Base-by-base conservation (phyloP, 2,113 vertebrate species). In the Lonchura striata region DNA sequence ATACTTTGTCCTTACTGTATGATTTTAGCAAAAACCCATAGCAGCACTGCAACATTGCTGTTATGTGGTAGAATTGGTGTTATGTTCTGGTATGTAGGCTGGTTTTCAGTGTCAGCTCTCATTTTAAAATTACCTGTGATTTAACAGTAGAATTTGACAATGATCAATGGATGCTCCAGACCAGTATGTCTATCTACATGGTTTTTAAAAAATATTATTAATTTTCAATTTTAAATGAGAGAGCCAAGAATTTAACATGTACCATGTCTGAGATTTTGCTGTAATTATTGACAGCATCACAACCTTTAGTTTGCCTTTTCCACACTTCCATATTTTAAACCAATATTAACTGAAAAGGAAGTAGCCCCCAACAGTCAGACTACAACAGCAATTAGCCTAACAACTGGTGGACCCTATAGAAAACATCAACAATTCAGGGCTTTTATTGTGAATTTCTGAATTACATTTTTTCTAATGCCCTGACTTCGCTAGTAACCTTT, bases 61-160 rank as follows among this genome's bases (percentile, higher is more conserved):
- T 10, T 28, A 49, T 1, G 3, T 1, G 7, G 49, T 17, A 46
- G 33, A 47, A 80, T 9, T 2, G 1, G 8, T 39, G 46, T 1
- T 79, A 31, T 24, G 23, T 35, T 88, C 52, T 25, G 27, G 24
- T 61, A 12, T 21, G 8, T 42, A 37, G 12, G 22, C 31, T 63
- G 16, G 28, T 81, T 94, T 90, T 69, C 35, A 83, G 41, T 0
- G 1, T 42, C 31, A 61, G 14, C 30, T 70, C 64, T 52, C 49
- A 71, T 60, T 59, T 2, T 42, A 76, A 80, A 74, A 27, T 44
- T 33, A 44, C 22, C 22, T 54, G 28, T 65, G 42, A 66, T 70
- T 84, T 78, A 63, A 83, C 10, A 54, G 74, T 23, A 61, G 63
- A 69, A 39, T 77, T 44, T 70, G 56, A 71, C 30, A 60, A 41